These are phyloP conservation scores for Campoplex nolae DNA, from an alignment of 2,888 invertebrate genomes.

Conservation along the genomic window DNA sequence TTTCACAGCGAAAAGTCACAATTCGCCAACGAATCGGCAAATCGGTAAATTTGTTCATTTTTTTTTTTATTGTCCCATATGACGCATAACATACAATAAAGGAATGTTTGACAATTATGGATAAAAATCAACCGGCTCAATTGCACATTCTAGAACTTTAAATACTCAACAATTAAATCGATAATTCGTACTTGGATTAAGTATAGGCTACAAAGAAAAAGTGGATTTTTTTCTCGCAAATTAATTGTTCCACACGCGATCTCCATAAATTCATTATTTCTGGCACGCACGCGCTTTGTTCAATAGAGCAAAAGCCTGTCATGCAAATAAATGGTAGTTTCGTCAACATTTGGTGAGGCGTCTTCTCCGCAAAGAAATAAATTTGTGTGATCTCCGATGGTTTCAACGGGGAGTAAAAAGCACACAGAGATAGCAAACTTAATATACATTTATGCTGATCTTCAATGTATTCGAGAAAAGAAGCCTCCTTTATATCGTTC, in stretches of 20 bases:
- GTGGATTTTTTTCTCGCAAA: background rate
- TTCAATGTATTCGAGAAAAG: background rate
- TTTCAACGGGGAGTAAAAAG: background rate
- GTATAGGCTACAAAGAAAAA: too few relatives aligned
- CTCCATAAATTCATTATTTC: background rate
- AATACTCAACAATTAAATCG: background rate
- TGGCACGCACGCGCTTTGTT: background rate
- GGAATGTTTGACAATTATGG: background rate
- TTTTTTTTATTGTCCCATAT: slow-evolving; percentile 16
- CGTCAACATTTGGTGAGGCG: background rate
- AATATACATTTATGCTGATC: slow-evolving; percentile 12
- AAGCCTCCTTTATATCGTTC: background rate
- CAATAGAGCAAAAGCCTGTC: background rate
- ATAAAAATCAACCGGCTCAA: background rate
- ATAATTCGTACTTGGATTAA: background rate
- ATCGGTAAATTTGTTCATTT: slow-evolving; percentile 76
- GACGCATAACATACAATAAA: background rate
- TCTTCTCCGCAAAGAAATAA: background rate
- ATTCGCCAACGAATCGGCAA: slow-evolving; percentile 76
- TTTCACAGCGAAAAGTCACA: slow-evolving; percentile 80
- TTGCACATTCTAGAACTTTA: background rate
- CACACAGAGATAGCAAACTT: background rate
- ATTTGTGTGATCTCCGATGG: background rate
- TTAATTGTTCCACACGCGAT: background rate
- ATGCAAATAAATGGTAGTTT: background rate